Conservation (phyloP, 2,113 vertebrate species). For the Eurypyga helias region DNA sequence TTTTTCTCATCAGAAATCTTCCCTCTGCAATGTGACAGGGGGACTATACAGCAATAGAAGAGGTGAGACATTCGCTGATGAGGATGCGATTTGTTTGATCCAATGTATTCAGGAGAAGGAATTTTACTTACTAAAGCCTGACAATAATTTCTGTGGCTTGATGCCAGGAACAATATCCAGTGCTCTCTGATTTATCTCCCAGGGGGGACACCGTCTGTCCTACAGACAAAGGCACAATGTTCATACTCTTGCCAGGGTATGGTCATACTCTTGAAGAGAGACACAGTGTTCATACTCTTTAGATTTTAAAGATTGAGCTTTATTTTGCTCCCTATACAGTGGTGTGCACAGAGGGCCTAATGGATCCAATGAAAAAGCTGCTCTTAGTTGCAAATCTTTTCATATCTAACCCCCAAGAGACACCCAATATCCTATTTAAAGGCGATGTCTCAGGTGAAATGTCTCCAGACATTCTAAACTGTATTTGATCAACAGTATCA, state of each 20-base stretch:
- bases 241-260: neutral
- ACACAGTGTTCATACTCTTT: neutral
- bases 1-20: neutral
- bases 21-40: neutral
- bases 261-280: neutral
- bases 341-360: neutral
- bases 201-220: neutral
- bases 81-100: neutral
- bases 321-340: neutral
- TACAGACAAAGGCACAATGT: neutral
- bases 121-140: constrained; percentile 3
- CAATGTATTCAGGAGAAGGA: neutral
- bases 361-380: neutral
- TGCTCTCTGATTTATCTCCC: neutral
- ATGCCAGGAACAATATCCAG: constrained; percentile 3
- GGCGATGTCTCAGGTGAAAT: neutral
- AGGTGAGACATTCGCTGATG: neutral
- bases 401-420: neutral
- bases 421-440: neutral
- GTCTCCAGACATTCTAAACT: neutral
- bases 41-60: neutral
- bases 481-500: neutral
- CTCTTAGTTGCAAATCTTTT: neutral
- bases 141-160: constrained; percentile 9
- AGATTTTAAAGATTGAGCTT: neutral